A percentile compares a stretch with the other conserved stretches of the same genome.
phyloP scores from a whole-genome alignment of 2,113 vertebrate species.

The Dascyllus trimaculatus region DNA sequence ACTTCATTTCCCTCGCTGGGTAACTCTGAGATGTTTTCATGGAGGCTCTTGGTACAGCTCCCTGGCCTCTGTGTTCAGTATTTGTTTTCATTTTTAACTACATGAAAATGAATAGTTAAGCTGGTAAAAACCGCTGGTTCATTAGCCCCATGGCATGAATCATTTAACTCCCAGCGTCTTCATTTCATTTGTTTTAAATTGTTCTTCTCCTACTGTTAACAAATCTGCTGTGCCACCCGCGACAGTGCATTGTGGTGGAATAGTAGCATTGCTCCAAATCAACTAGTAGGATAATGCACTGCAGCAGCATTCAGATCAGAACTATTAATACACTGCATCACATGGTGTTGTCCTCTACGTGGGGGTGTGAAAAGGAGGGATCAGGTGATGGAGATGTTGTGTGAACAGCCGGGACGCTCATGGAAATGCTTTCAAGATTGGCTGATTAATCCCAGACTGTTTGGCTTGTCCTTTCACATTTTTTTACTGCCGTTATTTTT shows the following conservation, averaged over 20 bases:
- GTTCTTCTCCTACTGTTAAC: conserved; percentile 42
- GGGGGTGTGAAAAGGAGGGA: not conserved
- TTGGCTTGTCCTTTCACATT: not conserved
- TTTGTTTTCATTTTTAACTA: conserved; percentile 44
- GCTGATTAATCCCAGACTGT: not conserved
- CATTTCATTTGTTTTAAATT: conserved; percentile 49
- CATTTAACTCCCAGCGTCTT: conserved; percentile 55
- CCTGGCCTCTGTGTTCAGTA: not conserved
- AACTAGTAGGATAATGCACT: conserved; percentile 10
- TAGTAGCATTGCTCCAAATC: not conserved
- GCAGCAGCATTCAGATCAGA: not conserved
- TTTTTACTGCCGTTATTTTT: conserved; percentile 4
- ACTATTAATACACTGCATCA: conserved; percentile 5
- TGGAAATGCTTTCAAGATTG: not conserved
- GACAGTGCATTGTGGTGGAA: conserved; percentile 16
- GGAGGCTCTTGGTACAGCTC: conserved; percentile 20
- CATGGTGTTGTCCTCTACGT: not conserved
- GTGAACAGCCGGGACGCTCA: not conserved
- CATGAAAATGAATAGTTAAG: conserved; percentile 49
- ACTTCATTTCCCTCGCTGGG: conserved; percentile 3
- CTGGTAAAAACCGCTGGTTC: conserved; percentile 33
- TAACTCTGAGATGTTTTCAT: not conserved
- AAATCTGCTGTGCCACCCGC: conserved; percentile 56
- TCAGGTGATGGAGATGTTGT: conserved; percentile 11
- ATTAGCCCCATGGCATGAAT: conserved; percentile 54